These are phyloP conservation scores for Drosophila sulfurigaster DNA, from an alignment of 1,140 invertebrate species.

Conservation along the genomic window DNA sequence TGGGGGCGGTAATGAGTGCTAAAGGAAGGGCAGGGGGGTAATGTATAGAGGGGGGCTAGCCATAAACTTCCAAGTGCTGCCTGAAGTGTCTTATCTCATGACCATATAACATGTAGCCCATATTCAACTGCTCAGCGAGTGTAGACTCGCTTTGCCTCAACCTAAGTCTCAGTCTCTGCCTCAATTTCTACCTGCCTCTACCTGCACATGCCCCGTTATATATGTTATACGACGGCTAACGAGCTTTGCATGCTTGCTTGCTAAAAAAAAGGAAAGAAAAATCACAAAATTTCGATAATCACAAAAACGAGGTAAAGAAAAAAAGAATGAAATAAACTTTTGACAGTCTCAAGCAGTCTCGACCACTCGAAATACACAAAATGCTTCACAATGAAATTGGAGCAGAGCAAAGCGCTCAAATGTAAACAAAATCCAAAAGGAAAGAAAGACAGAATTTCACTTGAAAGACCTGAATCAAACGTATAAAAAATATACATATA, in stretches of 20 bases:
- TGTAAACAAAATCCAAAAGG: slow-evolving; percentile 26
- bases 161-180: neutral
- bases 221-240: slow-evolving; percentile 46
- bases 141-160: slow-evolving; percentile 6
- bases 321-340: slow-evolving; percentile 26
- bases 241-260: slow-evolving; percentile 45
- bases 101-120: slow-evolving; percentile 68
- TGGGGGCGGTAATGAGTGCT: neutral
- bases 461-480: slow-evolving; percentile 15
- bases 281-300: slow-evolving; percentile 2
- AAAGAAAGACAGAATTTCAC: slow-evolving; percentile 37
- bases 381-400: slow-evolving; percentile 58
- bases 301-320: neutral
- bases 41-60: neutral
- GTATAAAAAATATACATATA: neutral
- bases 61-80: slow-evolving; percentile 69
- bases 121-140: slow-evolving; percentile 14
- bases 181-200: neutral
- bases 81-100: slow-evolving; percentile 74
- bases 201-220: slow-evolving; percentile 51
- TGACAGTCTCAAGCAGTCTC: slow-evolving; percentile 58
- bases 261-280: slow-evolving; percentile 14
- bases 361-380: slow-evolving; percentile 52
- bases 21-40: neutral
- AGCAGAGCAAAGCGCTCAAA: slow-evolving; percentile 40